Base-by-base conservation (phyloP, 1,140 invertebrate genomes). In the Pachypeltis micranthus region DNA sequence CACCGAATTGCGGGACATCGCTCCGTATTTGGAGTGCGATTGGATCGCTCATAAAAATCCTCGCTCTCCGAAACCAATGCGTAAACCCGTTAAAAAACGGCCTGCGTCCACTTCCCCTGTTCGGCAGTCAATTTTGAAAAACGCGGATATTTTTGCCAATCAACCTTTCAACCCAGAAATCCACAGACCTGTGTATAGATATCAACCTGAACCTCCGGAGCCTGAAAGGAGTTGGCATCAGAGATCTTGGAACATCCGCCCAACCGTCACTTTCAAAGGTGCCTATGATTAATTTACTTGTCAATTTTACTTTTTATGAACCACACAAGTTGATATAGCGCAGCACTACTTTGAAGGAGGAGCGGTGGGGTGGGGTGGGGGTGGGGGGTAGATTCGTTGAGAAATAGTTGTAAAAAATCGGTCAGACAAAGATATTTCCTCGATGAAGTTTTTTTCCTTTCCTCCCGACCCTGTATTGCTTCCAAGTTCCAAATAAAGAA, bases 261-360 rank as follows among this genome's bases (percentile, higher is more conserved):
- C 85, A 67, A 83, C 83, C 62, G 85, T 87, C 72, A 86, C 81
- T 68, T 88, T 87, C 71, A 82, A 87, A 87, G 85, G 86, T 88
- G 81, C 79, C 76, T 62, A 61, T 31, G 44, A 44, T 47, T 58
- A 24, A 29, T 59, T 56, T 59, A n/a, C n/a, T n/a, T n/a, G n/a
- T n/a, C n/a, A n/a, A n/a, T n/a, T n/a, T n/a, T n/a, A n/a, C n/a
- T n/a, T n/a, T n/a, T n/a, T n/a, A n/a, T n/a, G n/a, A n/a, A n/a
- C n/a, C n/a, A n/a, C n/a, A n/a, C n/a, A n/a, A n/a, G n/a, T n/a
- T n/a, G n/a, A n/a, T n/a, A n/a, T n/a, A n/a, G n/a, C n/a, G n/a
- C n/a, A n/a, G n/a, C n/a, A n/a, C n/a, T n/a, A n/a, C n/a, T n/a
- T n/a, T n/a, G n/a, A n/a, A n/a, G n/a, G n/a, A n/a, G n/a, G n/a